Base-by-base conservation (phyloP, 2,797 vertebrate genomes). In the Toxotes lorentzi region DNA sequence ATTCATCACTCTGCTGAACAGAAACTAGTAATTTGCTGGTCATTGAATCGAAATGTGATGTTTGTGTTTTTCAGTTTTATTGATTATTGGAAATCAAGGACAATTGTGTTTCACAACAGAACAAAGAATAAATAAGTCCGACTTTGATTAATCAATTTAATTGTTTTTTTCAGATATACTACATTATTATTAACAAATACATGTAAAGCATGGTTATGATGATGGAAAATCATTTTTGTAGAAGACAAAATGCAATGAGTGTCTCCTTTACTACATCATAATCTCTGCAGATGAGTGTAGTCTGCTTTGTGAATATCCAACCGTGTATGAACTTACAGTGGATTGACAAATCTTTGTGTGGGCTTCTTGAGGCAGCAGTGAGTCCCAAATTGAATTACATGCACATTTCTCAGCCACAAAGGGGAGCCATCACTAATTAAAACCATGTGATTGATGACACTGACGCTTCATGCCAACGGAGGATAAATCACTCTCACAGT, bases 371-470 rank as follows among this genome's bases (percentile, higher is more conserved):
- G 82, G 86, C 90, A 89, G 91, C 90, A 84, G 90, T 70, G 81
- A 91, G 89, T 94, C 93, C 93, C 91, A 94, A 95, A 94, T 95
- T 94, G 94, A 95, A 96, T 95, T 94, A 95, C 95, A 95, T 95
- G 94, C 93, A 95, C 94, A 94, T 95, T 96, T 95, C 92, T 94
- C 93, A 92, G 90, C 89, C 93, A 93, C 95, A 95, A 94, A 94
- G 91, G 93, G 92, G 89, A 93, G 93, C 92, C 94, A 94, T 93
- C 94, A 89, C 91, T 94, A 95, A 94, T 95, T 95, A 95, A 95
- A 94, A 92, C 81, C 89, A 91, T 81, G 93, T 95, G 95, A 96
- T 95, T 95, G 95, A 96, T 95, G 93, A 93, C 91, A 86, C 70
- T 77, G 84, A 93, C 80, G 93, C 89, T 90, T 81, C 88, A 90